phyloP scores from a whole-genome alignment of 2,113 vertebrate species.

The Colinus virginianus region DNA sequence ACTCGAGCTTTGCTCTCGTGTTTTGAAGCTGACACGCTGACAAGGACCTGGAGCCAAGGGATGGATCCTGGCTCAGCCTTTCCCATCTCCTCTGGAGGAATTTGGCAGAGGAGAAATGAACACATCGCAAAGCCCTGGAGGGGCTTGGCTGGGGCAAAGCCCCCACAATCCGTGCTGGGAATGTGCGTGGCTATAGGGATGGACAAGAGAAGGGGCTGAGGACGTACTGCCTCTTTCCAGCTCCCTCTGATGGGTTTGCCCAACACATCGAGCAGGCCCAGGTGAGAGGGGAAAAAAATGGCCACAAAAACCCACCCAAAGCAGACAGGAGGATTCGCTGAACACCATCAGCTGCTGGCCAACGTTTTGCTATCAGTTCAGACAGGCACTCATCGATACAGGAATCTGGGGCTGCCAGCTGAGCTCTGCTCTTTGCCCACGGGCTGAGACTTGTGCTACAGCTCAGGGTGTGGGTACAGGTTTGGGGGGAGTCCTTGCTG shows the following conservation, averaged over 20 bases:
- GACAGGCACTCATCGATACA: fast-evolving
- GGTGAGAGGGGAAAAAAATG: neutral
- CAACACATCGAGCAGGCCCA: neutral
- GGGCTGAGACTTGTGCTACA: neutral
- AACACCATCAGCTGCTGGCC: neutral
- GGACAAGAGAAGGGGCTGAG: neutral
- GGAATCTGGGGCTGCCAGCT: fast-evolving
- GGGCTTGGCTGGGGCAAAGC: fast-evolving
- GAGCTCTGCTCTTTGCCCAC: fast-evolving
- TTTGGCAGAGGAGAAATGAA: neutral
- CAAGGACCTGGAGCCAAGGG: neutral
- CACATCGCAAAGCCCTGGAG: fast-evolving
- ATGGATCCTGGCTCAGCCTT: neutral
- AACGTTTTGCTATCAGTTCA: neutral
- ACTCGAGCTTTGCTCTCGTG: neutral
- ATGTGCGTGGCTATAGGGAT: fast-evolving
- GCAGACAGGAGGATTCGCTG: slow-evolving; percentile 10
- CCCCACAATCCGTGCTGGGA: neutral
- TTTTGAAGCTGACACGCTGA: neutral
- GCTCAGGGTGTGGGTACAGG: neutral
- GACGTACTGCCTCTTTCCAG: fast-evolving
- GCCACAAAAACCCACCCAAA: neutral
- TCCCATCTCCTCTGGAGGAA: neutral
- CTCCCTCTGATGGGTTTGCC: neutral
- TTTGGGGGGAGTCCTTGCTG: neutral